Base-by-base conservation (phyloP, 2,113 vertebrate genomes). In the Aspiorhynchus laticeps region DNA sequence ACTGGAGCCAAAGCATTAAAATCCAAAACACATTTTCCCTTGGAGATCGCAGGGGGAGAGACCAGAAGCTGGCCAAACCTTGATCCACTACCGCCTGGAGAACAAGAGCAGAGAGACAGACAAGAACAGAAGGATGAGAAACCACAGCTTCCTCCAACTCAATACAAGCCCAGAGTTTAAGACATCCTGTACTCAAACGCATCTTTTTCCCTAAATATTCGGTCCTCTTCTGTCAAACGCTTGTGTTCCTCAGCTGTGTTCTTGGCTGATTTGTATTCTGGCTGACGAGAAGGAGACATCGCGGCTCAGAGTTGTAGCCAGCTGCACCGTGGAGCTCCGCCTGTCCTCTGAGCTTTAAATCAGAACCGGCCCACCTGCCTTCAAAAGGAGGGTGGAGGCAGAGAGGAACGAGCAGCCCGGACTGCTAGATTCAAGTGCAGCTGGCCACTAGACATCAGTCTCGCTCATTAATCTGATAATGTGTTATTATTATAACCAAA, bases 401-500 rank as follows among this genome's bases (percentile, higher is more conserved):
- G 41, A 28, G 67, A 81, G 21, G 48, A 71, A 43, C n/a, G n/a
- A 76, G 19, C 19, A 31, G 21, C 73, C 75, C 3, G 24, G 33
- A 73, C 31, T 31, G 33, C 56, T 24, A 75, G 53, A 81, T 69
- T 80, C 8, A 28, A 77, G 33, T 76, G 53, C 85, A 38, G 21
- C 11, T 6, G 71, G 46, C 85, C 89, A 78, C 73, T 88, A 89
- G 48, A 85, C 80, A 61, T 61, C 79, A 74, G 53, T 77, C 83
- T 65, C 17, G 3, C 83, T 89, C 87, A 80, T 86, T 88, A 83
- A 86, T 78, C 61, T 76, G 81, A 91, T 91, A 82, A 91, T 85
- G 90, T 86, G 87, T 65, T 90, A 76, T 84, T 88, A 90, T 90
- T 89, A 89, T 59, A 86, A 87, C 85, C 28, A 1, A 41, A 84